phyloP scores from a whole-genome alignment of 2,113 vertebrate species.

The Gavialis gangeticus region DNA sequence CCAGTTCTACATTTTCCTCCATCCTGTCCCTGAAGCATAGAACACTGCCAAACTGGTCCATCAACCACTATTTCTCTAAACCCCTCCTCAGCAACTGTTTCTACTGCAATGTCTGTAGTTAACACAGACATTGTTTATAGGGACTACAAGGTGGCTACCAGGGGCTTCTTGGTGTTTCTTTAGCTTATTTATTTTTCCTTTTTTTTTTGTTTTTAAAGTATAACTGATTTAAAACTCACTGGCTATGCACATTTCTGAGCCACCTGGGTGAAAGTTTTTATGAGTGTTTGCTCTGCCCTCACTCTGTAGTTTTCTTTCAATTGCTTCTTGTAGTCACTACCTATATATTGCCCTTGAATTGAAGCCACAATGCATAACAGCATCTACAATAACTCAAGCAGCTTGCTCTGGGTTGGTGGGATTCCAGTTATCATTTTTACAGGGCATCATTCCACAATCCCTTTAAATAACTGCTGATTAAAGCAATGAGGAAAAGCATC shows the following conservation, averaged over 20 bases:
- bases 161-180: no score
- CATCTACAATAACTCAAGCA: rapidly evolving
- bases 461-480: not conserved
- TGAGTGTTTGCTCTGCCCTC: not conserved
- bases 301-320: not conserved
- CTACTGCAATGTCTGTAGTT: no score
- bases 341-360: not conserved
- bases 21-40: not conserved
- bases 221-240: not conserved
- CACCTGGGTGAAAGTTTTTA: not conserved
- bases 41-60: not conserved
- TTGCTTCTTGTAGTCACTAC: not conserved
- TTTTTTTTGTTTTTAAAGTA: no score
- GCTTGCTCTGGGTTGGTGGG: not conserved
- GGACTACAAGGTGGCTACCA: no score
- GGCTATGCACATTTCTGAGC: not conserved
- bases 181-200: no score
- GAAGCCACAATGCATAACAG: not conserved
- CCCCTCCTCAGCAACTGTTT: no score
- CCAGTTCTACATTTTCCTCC: not conserved
- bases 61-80: no score
- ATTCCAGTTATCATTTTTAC: not conserved
- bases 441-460: not conserved
- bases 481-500: not conserved
- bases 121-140: no score